Evolutionary conservation across 2,888 invertebrate species (phyloP).

Genomic region (Zootermopsis nevadensis): DNA sequence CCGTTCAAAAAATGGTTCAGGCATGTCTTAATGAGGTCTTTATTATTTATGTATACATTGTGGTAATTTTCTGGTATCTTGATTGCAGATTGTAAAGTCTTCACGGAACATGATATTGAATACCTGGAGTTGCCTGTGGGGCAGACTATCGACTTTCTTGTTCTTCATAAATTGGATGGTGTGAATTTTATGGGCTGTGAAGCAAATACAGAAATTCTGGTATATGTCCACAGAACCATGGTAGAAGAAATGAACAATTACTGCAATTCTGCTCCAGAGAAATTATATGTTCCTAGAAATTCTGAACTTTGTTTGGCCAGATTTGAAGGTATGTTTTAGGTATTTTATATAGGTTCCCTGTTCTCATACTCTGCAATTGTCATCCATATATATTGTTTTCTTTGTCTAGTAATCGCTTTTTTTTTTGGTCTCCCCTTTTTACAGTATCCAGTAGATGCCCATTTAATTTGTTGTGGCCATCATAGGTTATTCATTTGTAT

Average conservation of each 20-base stretch:
- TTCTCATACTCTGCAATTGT: no score
- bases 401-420: no score
- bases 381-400: no score
- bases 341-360: no score
- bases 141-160: not conserved
- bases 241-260: not conserved
- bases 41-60: no score
- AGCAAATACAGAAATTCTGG: not conserved
- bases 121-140: not conserved
- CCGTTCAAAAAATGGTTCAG: no score
- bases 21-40: no score
- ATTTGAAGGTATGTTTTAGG: not conserved
- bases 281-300: not conserved
- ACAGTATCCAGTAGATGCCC: no score
- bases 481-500: no score
- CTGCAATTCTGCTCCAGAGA: not conserved
- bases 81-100: not conserved
- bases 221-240: not conserved
- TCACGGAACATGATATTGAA: not conserved
- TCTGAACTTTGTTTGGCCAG: slow-evolving; percentile 14
- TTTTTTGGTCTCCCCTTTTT: no score
- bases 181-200: not conserved
- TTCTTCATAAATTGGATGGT: not conserved
- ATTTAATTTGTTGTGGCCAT: no score
- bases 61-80: not conserved